Evolutionary conservation across 2,113 vertebrate genomes (phyloP), one percentile per base, ranked within the genome.

Genomic region (Albula goreensis): DNA sequence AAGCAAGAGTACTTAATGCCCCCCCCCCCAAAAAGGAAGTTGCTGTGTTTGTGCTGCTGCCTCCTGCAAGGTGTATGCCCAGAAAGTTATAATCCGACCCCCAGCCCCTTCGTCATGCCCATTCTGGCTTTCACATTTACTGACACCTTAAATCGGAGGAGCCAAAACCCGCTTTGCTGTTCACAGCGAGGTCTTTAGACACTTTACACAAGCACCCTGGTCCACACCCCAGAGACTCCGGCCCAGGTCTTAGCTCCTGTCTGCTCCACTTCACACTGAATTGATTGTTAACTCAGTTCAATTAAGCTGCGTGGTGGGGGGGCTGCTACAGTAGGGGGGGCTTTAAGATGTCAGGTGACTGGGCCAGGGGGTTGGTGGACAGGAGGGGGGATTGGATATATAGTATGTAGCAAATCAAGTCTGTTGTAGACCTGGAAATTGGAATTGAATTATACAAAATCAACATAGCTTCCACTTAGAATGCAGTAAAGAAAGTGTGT

Each of bases 201-300:
- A 41, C 31, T 41, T 41, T 41, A 41, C 53, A 9, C 53, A 9
- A 7, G 12, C 7, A 56, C 8, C 7, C 4, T 51, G 0, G n/a
- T 56, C 41, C 4, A 57, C 78, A 10, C 52, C 49, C 79, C 31
- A 52, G 31, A 7, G 8, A 85, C 48, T 87, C 83, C 63, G 78
- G 53, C 50, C 41, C 85, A 48, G 77, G 60, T 81, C 78, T 88
- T 86, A 11, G 50, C 70, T 79, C 17, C 79, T 15, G 74, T 77
- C 85, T n/a, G 49, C 52, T 51, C 85, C 25, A 57, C 78, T 77
- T 85, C 63, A 80, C 70, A 86, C 77, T 48, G 49, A 84, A 85
- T 86, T 85, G 81, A 87, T 89, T 84, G 80, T 88, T 87, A 88
- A 89, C 82, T 85, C 85, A 81, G 87, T 85, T 88, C 83, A 88